Evolutionary conservation across 2,888 invertebrate species (phyloP).

Genomic region (Noctua comes): DNA sequence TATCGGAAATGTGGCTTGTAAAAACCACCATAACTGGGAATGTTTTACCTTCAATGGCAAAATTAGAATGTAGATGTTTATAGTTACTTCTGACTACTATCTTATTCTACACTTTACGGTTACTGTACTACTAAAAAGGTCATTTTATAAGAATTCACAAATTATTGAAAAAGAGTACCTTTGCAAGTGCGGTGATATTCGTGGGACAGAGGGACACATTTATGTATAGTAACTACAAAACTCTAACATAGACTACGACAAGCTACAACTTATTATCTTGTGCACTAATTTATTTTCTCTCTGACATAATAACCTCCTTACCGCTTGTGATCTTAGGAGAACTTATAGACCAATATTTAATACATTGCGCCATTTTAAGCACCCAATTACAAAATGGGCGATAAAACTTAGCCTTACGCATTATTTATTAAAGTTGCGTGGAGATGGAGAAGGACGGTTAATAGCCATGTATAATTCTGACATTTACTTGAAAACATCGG

Average conservation of each 20-base stretch:
- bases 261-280: background rate
- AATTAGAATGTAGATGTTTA: background rate
- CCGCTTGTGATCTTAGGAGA: background rate
- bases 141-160: too few relatives aligned
- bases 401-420: constrained; percentile 8
- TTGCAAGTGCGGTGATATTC: background rate
- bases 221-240: background rate
- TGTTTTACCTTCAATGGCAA: background rate
- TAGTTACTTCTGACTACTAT: background rate
- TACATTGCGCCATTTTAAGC: constrained; percentile 11
- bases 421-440: background rate
- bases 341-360: constrained; percentile 16
- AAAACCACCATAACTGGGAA: background rate
- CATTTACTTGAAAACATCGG: background rate
- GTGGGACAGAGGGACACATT: background rate
- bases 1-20: background rate
- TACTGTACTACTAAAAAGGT: too few relatives aligned
- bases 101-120: too few relatives aligned
- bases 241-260: background rate
- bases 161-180: too few relatives aligned
- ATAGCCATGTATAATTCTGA: background rate
- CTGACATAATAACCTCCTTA: constrained; percentile 22
- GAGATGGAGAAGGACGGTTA: too few relatives aligned
- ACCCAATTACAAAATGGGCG: background rate
- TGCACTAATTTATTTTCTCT: constrained; percentile 8